These are phyloP conservation scores for Silurus asotus DNA, from an alignment of 2,113 vertebrate species.

Conservation along the genomic window DNA sequence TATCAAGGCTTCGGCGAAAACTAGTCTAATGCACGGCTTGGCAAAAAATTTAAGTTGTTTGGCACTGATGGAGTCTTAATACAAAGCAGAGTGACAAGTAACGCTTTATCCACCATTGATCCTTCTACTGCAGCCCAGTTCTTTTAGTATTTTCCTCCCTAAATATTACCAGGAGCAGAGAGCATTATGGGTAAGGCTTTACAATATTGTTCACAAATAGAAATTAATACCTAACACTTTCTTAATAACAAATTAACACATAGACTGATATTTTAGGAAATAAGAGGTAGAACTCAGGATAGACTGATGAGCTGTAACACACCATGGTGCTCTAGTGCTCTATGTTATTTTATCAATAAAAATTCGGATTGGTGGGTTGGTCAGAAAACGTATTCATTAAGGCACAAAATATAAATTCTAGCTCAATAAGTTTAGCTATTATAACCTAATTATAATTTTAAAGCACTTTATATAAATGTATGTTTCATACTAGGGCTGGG, in stretches of 20 bases:
- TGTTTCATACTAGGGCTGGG: no score
- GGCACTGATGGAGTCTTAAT: constrained; percentile 62
- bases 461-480: no score
- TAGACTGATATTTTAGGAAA: background rate
- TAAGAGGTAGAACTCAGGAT: background rate
- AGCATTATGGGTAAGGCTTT: background rate
- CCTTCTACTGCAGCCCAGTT: constrained; percentile 50
- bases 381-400: no score
- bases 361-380: no score
- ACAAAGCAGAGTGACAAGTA: constrained; percentile 68
- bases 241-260: background rate
- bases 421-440: no score
- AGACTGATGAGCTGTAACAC: no score
- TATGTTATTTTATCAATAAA: no score
- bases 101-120: constrained; percentile 59
- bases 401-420: no score
- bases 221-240: background rate
- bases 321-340: no score
- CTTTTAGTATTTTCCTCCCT: constrained; percentile 64
- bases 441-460: no score
- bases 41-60: constrained; percentile 65
- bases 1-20: constrained; percentile 65
- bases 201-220: background rate
- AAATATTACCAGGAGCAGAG: background rate
- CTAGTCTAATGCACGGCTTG: constrained; percentile 60